phyloP scores from a whole-genome alignment of 2,113 vertebrate species.

The Plecotus auritus region DNA sequence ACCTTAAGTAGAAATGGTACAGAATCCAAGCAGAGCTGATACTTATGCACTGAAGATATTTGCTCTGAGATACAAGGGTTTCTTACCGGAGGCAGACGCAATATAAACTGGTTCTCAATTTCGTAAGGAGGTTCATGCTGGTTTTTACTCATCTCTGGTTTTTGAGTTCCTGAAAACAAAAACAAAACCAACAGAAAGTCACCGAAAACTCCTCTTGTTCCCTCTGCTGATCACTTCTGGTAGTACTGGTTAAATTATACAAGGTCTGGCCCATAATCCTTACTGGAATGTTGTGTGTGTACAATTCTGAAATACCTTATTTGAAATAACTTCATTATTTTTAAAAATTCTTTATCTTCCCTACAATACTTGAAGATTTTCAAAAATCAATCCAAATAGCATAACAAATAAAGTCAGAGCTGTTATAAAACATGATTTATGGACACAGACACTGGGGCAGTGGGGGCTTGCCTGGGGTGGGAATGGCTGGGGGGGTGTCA shows the following conservation, averaged over 20 bases:
- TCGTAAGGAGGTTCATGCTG: slow-evolving; percentile 91
- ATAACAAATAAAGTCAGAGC: slow-evolving; percentile 17
- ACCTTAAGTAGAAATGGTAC: slow-evolving; percentile 37
- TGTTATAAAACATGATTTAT: slow-evolving; percentile 1
- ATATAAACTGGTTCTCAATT: slow-evolving; percentile 91
- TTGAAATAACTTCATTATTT: slow-evolving; percentile 28
- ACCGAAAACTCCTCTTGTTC: slow-evolving; percentile 35
- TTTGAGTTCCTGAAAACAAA: slow-evolving; percentile 64
- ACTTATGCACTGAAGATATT: not conserved
- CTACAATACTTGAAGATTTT: slow-evolving; percentile 11
- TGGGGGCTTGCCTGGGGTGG: too few relatives aligned
- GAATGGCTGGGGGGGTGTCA: too few relatives aligned
- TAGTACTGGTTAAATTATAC: slow-evolving; percentile 33
- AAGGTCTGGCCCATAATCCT: not conserved
- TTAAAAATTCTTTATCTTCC: slow-evolving; percentile 19
- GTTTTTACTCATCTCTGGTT: slow-evolving; percentile 83
- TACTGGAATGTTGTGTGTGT: not conserved
- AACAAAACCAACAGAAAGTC: not conserved
- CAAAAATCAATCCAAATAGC: slow-evolving; percentile 20
- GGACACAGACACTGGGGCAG: too few relatives aligned
- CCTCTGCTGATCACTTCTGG: slow-evolving; percentile 40
- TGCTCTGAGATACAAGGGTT: not conserved
- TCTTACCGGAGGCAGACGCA: slow-evolving; percentile 90
- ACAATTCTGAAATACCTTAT: slow-evolving; percentile 40
- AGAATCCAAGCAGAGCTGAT: slow-evolving; percentile 31